Evolutionary conservation across 2,797 vertebrate genomes (phyloP).

Genomic region (Siniperca obscura): DNA sequence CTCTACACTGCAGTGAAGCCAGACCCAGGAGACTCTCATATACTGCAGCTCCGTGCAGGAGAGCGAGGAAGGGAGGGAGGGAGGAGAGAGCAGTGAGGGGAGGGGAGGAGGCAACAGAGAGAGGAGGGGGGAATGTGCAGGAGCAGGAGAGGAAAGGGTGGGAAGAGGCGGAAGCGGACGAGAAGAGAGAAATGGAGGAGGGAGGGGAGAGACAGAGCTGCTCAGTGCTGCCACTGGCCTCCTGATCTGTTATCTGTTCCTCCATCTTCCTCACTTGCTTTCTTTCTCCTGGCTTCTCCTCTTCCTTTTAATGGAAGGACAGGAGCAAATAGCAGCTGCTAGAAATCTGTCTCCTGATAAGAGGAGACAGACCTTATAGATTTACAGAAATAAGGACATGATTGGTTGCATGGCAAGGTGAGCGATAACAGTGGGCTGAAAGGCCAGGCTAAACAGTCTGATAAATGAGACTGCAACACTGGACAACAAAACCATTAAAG

Average conservation of each 20-base stretch:
- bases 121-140: constrained; percentile 23
- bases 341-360: constrained; percentile 20
- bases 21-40: constrained; percentile 83
- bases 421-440: background rate
- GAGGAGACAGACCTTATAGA: background rate
- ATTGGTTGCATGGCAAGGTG: background rate
- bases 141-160: constrained; percentile 50
- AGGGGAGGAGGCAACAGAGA: constrained; percentile 1
- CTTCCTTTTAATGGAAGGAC: background rate
- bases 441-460: constrained; percentile 30
- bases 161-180: constrained; percentile 54
- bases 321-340: constrained; percentile 13
- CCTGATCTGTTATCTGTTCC: constrained; percentile 66
- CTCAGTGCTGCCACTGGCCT: constrained; percentile 55
- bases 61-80: constrained; percentile 54
- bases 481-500: constrained; percentile 44
- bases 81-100: constrained; percentile 16
- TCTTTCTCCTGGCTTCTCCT: background rate
- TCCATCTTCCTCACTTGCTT: constrained; percentile 66
- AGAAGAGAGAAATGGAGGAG: constrained; percentile 51
- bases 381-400: constrained; percentile 19
- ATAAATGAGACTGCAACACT: constrained; percentile 50
- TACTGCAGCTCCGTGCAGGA: constrained; percentile 78
- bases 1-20: constrained; percentile 84
- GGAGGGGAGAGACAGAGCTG: constrained; percentile 52